phyloP scores from a whole-genome alignment of 2,888 invertebrate species.

The Oligia strigilis region DNA sequence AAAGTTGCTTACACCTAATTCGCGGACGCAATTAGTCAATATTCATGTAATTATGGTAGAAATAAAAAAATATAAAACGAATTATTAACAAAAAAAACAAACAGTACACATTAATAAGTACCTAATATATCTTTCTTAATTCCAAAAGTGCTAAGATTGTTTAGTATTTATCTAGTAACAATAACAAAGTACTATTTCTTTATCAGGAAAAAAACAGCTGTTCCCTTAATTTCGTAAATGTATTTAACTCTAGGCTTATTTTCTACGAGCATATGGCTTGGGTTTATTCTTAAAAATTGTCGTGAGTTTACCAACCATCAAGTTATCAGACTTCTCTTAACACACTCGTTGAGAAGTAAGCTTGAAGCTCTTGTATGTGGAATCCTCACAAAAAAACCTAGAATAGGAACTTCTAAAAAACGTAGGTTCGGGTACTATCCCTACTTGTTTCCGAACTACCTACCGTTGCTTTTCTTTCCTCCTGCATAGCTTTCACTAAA shows the following conservation, averaged over 20 bases:
- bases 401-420: background rate
- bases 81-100: conserved; percentile 91
- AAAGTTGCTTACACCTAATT: conserved; percentile 96
- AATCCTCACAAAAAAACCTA: background rate
- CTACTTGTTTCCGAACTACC: background rate
- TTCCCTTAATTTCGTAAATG: background rate
- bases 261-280: background rate
- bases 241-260: background rate
- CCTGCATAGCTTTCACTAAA: background rate
- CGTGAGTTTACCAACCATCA: background rate
- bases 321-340: background rate
- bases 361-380: background rate
- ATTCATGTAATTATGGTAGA: conserved; percentile 99
- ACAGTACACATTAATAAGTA: background rate
- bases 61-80: conserved; percentile 99
- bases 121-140: background rate
- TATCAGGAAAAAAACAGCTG: background rate
- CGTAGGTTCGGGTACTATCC: background rate
- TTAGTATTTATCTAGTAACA: background rate
- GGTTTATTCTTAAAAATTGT: background rate
- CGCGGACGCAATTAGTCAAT: conserved; percentile 97
- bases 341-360: background rate
- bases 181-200: background rate
- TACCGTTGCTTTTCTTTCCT: background rate
- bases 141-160: conserved; percentile 10